Evolutionary conservation across 2,888 invertebrate genomes (phyloP), one percentile per base, ranked within the genome.

Genomic region (Phyllotreta striolata): DNA sequence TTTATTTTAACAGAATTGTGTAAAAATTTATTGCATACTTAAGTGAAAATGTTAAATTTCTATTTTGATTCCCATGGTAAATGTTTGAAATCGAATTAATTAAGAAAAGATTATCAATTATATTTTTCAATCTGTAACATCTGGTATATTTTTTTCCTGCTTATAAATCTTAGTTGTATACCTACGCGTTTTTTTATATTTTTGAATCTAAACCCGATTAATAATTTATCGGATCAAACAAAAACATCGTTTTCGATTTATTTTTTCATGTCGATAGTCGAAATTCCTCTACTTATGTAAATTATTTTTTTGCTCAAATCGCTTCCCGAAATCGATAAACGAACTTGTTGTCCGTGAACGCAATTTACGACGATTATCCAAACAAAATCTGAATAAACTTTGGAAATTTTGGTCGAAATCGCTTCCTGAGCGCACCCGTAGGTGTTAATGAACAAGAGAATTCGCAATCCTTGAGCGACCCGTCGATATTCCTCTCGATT

Each of bases 111-210:
- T 24, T 24, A 10, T 49, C 49, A 49, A 24, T 24, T 24, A 24
- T 10, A 1, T 57, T 40, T 55, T 37, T 43, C 47, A 39, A 39
- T 43, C 46, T 57, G 57, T 38, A 35, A 57, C 24, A 57, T 56
- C 12, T 13, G 14, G 46, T 57, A 47, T 57, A 38, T 57, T 24
- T n/a, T 41, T 47, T 9, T 7, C 13, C 9, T 24, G 13, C 14
- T 10, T n/a, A 56, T 56, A 46, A 56, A 56, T 56, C 57, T 37
- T 10, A n/a, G 9, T 38, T 41, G 0, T 13, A n/a, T 39, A 14
- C 46, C 57, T 39, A 46, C 46, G 47, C 35, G 10, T 14, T 43
- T 24, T 24, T 24, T 24, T 24, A 24, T 24, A 24, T 24, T 24
- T 24, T 24, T 4, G 4, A 56, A 34, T 55, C 10, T 10, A 12